Percentiles rank a stretch among this genome's conserved stretches.
phyloP scores from a whole-genome alignment of 2,113 vertebrate species.

The Clarias magur region DNA sequence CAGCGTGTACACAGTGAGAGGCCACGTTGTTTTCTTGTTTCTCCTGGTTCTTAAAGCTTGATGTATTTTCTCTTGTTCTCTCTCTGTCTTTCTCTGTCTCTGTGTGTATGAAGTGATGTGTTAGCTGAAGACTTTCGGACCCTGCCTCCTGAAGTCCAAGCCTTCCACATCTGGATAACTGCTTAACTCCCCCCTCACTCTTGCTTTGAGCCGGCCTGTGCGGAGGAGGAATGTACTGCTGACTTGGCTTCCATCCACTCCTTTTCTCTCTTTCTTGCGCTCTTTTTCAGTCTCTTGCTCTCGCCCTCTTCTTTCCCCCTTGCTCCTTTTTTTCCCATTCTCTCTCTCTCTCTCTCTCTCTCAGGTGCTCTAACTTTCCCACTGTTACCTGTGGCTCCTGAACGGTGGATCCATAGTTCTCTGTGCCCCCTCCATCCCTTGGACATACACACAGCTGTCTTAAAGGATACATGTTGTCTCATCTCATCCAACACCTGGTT shows the following conservation, averaged over 20 bases:
- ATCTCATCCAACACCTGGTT: background rate
- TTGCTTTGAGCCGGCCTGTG: constrained; percentile 52
- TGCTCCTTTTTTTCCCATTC: background rate
- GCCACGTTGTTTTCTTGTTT: constrained; percentile 30
- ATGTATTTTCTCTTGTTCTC: background rate
- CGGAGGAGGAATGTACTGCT: constrained; percentile 66
- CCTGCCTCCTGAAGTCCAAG: constrained; percentile 37
- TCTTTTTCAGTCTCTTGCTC: background rate
- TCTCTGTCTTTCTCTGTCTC: background rate
- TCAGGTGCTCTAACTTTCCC: background rate
- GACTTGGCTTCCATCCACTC: constrained; percentile 55
- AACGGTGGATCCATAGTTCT: background rate
- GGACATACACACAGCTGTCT: background rate
- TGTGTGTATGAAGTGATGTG: constrained; percentile 21
- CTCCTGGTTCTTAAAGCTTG: constrained; percentile 8
- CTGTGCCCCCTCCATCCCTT: background rate
- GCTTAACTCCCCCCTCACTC: constrained; percentile 49
- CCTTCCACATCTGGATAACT: constrained; percentile 58
- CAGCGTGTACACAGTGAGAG: background rate
- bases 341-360: background rate
- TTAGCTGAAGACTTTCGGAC: constrained; percentile 41
- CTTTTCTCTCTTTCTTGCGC: constrained; percentile 30
- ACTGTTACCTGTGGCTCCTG: constrained; percentile 30
- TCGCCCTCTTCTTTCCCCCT: background rate
- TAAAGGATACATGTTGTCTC: constrained; percentile 40